Base-by-base conservation (phyloP, 30 jellyfish, hydroid and myxozoan species). In the Sanderia malayensis region DNA sequence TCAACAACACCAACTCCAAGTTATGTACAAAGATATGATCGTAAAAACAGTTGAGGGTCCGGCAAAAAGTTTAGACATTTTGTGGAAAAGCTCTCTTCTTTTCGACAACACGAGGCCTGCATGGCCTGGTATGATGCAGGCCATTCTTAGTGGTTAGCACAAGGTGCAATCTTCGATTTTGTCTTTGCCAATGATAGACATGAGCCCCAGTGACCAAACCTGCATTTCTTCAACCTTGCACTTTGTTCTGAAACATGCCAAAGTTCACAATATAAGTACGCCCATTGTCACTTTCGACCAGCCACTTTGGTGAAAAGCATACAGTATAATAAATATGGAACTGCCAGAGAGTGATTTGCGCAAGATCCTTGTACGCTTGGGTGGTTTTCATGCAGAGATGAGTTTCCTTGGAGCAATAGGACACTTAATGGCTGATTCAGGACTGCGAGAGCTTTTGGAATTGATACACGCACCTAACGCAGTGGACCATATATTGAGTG, bases 221-320 rank as follows among this genome's bases (percentile, higher is more conserved):
- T 6, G 55, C 55, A 15, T 41, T 41, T 41, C 55, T 41, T 41
- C 55, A 41, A 41, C 55, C 55, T 41, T 41, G 55, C 55, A 41
- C 55, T 41, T 41, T 41, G 55, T 41, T 41, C 15, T 15, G 55
- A 41, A 41, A 41, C 55, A 41, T 41, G 55, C 55, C 55, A 41
- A 41, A 6, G 55, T 41, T 41, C 55, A 41, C 8, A 41, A 41
- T 41, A 41, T 41, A 41, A 41, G 55, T 41, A 76, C 80, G 41
- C 81, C 80, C 29, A 59, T 73, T 58, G 27, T 58, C 46, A 73
- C 86, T 46, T 73, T 57, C 57, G 86, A 73, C 44, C 86, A 73
- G 86, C 86, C 86, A 37, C 86, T 73, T 22, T 73, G 86, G 86
- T 57, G 86, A 79, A 73, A 73, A 53, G 86, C 86, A 24, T n/a